phyloP scores from a whole-genome alignment of 2,888 invertebrate genomes.

The Galerucella nymphaeae region DNA sequence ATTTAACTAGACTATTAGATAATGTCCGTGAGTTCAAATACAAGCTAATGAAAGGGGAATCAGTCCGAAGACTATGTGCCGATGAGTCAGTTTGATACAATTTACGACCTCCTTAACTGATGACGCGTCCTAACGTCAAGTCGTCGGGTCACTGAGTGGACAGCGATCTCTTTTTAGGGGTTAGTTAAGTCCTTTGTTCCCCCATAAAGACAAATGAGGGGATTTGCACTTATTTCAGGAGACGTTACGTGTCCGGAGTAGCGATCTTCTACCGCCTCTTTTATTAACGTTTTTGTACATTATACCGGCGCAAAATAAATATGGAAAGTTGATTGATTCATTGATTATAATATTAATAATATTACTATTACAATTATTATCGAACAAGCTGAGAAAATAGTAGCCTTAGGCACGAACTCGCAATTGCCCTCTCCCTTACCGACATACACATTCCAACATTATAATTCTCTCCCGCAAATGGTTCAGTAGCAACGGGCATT shows the following conservation, averaged over 20 bases:
- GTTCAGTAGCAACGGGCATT: conserved; percentile 34
- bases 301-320: not conserved
- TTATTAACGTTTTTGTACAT: not conserved
- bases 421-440: conserved; percentile 26
- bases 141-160: conserved; percentile 39
- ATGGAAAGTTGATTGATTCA: not conserved
- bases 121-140: conserved; percentile 51
- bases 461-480: conserved; percentile 35
- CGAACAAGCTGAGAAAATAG: conserved; percentile 21
- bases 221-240: conserved; percentile 62
- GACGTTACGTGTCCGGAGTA: conserved; percentile 53
- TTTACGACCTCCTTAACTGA: conserved; percentile 50
- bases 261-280: no score
- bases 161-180: conserved; percentile 53
- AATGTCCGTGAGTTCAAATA: conserved; percentile 22
- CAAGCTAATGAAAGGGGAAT: conserved; percentile 38
- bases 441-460: conserved; percentile 22
- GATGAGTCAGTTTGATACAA: conserved; percentile 48
- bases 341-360: no score
- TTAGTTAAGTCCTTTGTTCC: conserved; percentile 63
- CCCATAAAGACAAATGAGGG: conserved; percentile 64
- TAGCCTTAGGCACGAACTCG: conserved; percentile 19
- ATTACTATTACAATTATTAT: no score
- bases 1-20: conserved; percentile 32
- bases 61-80: conserved; percentile 36